Evolutionary conservation across 2,888 invertebrate genomes (phyloP), one percentile per base, ranked within the genome.

Genomic region (Plagodis pulveraria): DNA sequence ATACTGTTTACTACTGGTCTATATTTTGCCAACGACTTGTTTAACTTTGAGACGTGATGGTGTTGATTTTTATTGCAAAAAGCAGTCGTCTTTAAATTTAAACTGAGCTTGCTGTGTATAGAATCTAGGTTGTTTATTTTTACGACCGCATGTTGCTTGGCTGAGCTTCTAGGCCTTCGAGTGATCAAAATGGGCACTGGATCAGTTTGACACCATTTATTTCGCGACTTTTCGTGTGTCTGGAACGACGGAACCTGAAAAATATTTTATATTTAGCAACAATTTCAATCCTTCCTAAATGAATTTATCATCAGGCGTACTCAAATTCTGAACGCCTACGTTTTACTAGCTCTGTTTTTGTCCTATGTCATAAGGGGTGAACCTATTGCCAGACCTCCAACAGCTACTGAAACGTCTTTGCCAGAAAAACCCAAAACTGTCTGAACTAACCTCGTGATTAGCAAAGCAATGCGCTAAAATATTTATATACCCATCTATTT

Each of bases 161-260:
- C 11, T 32, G 50, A 8, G n/a, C 34, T 56, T 41, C 7, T 32
- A 11, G n/a, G 38, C n/a, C 22, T 22, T 22, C 45, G 11, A 46
- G 6, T 45, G 6, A 35, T 11, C 5, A 42, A 42, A 12, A 38
- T 40, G 5, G 41, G 10, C 7, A 50, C 40, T 50, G 54, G 41
- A 9, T 66, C 58, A 5, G 63, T 63, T 6, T 66, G 66, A 4
- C 47, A 53, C 32, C 52, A 52, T 62, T 54, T 52, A 42, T 63
- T 57, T 34, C 40, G 56, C 22, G 58, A 56, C 6, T 40, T 55
- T 0, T 42, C 36, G 45, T 34, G 44, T n/a, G 1, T 38, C 7
- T 11, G 7, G 4, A 12, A 9, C 2, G 6, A 33, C 38, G 33
- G 35, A 34, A 46, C 11, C 50, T 50, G 42, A 0, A 50, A 44